Conservation (phyloP, 2,888 invertebrate genomes). For the Euzetes globulus region DNA sequence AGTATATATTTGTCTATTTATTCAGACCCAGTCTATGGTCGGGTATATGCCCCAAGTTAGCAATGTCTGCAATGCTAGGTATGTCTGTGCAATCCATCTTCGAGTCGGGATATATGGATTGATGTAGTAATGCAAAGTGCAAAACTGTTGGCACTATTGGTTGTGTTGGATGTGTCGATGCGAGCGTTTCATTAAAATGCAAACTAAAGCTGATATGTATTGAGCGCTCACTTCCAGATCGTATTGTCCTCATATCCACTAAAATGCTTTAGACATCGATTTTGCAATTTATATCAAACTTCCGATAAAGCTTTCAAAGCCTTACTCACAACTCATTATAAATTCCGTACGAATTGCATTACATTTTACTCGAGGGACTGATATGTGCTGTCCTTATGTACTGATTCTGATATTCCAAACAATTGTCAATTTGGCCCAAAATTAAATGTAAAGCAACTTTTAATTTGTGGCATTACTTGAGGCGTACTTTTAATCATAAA, state of each 20-base stretch:
- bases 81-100: slow-evolving; percentile 24
- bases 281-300: slow-evolving; percentile 22
- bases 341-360: slow-evolving; percentile 25
- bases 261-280: slow-evolving; percentile 25
- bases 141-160: background rate
- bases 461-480: slow-evolving; percentile 23
- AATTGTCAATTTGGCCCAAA: slow-evolving; percentile 28
- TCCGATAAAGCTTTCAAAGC: slow-evolving; percentile 10
- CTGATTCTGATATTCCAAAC: slow-evolving; percentile 10
- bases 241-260: background rate
- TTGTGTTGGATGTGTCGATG: background rate
- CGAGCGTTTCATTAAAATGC: slow-evolving; percentile 26
- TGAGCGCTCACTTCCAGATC: background rate
- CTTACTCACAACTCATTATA: slow-evolving; percentile 22
- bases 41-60: background rate
- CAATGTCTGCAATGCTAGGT: slow-evolving; percentile 19
- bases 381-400: background rate
- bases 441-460: slow-evolving; percentile 27
- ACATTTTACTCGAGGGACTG: slow-evolving; percentile 28
- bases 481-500: slow-evolving; percentile 7
- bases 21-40: background rate
- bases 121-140: background rate
- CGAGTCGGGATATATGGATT: slow-evolving; percentile 6
- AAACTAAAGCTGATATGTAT: slow-evolving; percentile 18
- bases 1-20: background rate